Evolutionary conservation across 2,888 invertebrate genomes (phyloP).

Genomic region (Scaptodrosophila latifasciaeformis): DNA sequence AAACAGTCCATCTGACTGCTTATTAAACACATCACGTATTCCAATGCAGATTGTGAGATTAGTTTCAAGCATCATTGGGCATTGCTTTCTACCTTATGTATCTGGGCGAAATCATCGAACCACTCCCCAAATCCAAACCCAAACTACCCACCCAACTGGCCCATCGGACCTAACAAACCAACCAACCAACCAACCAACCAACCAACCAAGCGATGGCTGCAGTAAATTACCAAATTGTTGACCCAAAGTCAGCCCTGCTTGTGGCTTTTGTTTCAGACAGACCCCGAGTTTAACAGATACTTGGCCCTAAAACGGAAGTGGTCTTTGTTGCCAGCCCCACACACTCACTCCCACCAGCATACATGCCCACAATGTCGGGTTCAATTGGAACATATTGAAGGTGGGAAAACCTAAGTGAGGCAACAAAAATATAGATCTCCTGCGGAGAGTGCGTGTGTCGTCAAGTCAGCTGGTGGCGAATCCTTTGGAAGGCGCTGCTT

Average conservation of each 20-base stretch:
- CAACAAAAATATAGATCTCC: too few species aligned
- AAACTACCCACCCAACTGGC: constrained; percentile 26
- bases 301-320: constrained; percentile 27
- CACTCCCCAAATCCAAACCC: background rate
- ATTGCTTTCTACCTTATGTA: background rate
- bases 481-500: background rate
- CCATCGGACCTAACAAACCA: too few species aligned
- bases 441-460: constrained; percentile 22
- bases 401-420: too few species aligned
- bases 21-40: constrained; percentile 59
- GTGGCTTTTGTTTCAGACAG: constrained; percentile 47
- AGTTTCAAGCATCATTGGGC: constrained; percentile 47
- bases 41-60: constrained; percentile 63
- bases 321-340: constrained; percentile 19
- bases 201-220: background rate
- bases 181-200: too few species aligned
- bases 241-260: constrained; percentile 38
- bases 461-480: background rate
- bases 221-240: constrained; percentile 39
- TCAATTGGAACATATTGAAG: too few species aligned
- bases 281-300: constrained; percentile 42
- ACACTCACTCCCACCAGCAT: too few species aligned
- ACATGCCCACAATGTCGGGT: too few species aligned
- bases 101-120: background rate
- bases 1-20: constrained; percentile 22